phyloP scores from a whole-genome alignment of 2,888 invertebrate species.

The Catocala sponsa region DNA sequence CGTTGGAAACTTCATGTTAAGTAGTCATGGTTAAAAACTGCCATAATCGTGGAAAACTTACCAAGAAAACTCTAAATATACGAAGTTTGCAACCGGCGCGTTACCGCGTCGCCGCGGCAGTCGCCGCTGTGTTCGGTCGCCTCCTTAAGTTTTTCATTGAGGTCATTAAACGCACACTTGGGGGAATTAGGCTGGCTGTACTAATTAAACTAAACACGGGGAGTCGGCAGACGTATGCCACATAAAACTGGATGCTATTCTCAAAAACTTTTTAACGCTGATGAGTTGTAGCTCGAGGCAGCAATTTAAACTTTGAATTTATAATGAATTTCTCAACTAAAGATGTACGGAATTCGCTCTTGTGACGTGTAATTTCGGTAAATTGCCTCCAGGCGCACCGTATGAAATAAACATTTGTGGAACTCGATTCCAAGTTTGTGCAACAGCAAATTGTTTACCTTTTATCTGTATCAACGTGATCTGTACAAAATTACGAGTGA shows the following conservation, averaged over 20 bases:
- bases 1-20: no score
- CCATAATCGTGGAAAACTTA: not conserved
- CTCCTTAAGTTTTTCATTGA: slow-evolving; percentile 56
- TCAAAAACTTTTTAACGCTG: slow-evolving; percentile 76
- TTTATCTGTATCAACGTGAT: slow-evolving; percentile 6
- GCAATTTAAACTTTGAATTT: slow-evolving; percentile 80
- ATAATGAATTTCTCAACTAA: slow-evolving; percentile 74
- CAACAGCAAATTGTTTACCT: slow-evolving; percentile 31
- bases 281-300: slow-evolving; percentile 76
- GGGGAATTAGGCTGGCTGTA: slow-evolving; percentile 57
- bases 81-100: slow-evolving; percentile 22
- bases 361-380: slow-evolving; percentile 65
- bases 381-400: slow-evolving; percentile 50
- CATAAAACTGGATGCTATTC: slow-evolving; percentile 61
- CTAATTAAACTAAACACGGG: slow-evolving; percentile 74
- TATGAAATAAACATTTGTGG: slow-evolving; percentile 58
- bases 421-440: slow-evolving; percentile 47
- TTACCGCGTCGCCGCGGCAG: not conserved
- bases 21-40: not conserved
- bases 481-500: not conserved
- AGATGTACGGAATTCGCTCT: slow-evolving; percentile 64
- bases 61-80: no score
- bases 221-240: slow-evolving; percentile 63
- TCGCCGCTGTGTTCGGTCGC: slow-evolving; percentile 28
- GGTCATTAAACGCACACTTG: slow-evolving; percentile 63